phyloP scores from a whole-genome alignment of 2,888 invertebrate genomes.

The Tetranychus truncatus region DNA sequence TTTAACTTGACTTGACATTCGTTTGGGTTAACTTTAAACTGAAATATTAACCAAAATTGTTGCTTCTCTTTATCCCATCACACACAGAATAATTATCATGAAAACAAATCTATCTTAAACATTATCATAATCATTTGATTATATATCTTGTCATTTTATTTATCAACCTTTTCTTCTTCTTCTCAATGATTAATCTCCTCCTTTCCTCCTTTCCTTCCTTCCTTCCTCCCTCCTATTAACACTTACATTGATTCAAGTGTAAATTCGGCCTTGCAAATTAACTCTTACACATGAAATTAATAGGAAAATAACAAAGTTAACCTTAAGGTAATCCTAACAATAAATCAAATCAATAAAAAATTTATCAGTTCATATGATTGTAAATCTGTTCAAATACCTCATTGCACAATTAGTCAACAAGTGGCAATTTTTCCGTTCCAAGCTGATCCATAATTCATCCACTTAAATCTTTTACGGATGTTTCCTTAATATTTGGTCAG shows the following conservation, averaged over 20 bases:
- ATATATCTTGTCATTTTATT: no score
- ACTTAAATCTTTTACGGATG: no score
- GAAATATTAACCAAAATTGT: not conserved
- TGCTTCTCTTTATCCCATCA: not conserved
- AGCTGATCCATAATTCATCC: no score
- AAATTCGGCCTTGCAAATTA: not conserved
- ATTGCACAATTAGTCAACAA: no score
- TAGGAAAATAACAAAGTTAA: not conserved
- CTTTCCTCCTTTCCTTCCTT: not conserved
- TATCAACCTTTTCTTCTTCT: not conserved
- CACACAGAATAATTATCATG: not conserved
- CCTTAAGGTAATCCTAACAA: not conserved
- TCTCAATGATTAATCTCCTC: not conserved
- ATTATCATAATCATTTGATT: not conserved
- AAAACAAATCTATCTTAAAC: not conserved
- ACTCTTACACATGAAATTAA: not conserved
- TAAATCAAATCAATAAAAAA: not conserved
- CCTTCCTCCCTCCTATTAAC: not conserved
- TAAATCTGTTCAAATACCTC: no score
- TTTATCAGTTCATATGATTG: not conserved
- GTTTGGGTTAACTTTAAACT: not conserved
- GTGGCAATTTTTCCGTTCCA: no score
- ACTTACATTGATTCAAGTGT: not conserved
- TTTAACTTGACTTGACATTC: no score
- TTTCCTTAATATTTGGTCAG: no score